Percentiles rank a stretch among this genome's conserved stretches.
Evolutionary conservation across 2,797 vertebrate genomes (phyloP).

Genomic region (Acipenser oxyrinchus): DNA sequence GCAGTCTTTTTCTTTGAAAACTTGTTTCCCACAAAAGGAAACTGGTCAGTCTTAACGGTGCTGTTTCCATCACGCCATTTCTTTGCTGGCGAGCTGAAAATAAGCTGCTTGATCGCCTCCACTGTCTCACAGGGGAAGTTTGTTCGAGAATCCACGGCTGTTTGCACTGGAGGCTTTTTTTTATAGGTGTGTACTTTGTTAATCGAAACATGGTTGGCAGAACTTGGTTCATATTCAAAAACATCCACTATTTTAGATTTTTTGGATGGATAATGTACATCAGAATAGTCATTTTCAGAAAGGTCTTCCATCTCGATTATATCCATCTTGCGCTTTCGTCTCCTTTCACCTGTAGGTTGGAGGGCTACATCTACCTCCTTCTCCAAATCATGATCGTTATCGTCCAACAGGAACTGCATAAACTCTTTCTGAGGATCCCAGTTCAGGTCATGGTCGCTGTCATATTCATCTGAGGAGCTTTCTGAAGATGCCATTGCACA

Average conservation of each 20-base stretch:
- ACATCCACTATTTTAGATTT: conserved; percentile 55
- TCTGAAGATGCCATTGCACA: conserved; percentile 61
- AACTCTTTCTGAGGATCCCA: conserved; percentile 79
- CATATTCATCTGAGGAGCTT: conserved; percentile 71
- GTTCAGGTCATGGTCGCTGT: conserved; percentile 57
- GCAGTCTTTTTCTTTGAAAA: conserved; percentile 70
- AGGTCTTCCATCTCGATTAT: conserved; percentile 66
- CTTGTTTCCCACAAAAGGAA: conserved; percentile 59
- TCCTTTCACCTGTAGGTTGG: conserved; percentile 55
- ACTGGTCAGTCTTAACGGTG: conserved; percentile 62
- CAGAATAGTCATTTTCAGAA: conserved; percentile 66
- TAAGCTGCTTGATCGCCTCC: conserved; percentile 63
- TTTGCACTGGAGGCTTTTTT: conserved; percentile 67
- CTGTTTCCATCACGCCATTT: conserved; percentile 69
- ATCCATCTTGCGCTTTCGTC: conserved; percentile 70
- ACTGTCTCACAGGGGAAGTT: conserved; percentile 49
- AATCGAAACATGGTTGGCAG: conserved; percentile 53
- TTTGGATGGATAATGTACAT: conserved; percentile 58
- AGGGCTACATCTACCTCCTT: conserved; percentile 45
- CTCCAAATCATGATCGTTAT: conserved; percentile 62
- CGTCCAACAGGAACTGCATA: conserved; percentile 67
- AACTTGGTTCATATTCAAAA: conserved; percentile 63
- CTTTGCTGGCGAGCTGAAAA: conserved; percentile 60
- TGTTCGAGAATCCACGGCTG: conserved; percentile 62
- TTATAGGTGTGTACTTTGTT: conserved; percentile 62